Conservation (phyloP, 2,113 vertebrate species). For the Pelobates fuscus region DNA sequence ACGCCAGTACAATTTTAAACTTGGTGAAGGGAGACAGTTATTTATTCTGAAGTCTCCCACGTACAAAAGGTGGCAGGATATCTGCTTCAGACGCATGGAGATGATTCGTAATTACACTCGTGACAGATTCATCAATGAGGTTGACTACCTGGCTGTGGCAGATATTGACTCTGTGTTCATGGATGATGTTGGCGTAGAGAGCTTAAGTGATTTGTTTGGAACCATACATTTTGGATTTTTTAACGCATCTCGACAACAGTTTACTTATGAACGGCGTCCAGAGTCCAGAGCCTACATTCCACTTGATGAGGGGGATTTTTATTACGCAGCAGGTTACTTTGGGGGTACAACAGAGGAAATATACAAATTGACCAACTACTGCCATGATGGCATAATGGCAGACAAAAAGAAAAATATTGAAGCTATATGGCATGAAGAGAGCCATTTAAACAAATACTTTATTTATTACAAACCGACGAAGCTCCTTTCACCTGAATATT, state of each 20-base stretch:
- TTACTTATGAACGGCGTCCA: slow-evolving; percentile 69
- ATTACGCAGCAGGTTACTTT: slow-evolving; percentile 58
- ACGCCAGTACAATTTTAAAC: background rate
- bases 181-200: slow-evolving; percentile 68
- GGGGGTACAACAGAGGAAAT: slow-evolving; percentile 63
- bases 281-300: slow-evolving; percentile 65
- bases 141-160: slow-evolving; percentile 73
- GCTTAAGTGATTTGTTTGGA: slow-evolving; percentile 63
- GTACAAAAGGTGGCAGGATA: slow-evolving; percentile 68
- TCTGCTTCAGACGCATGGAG: slow-evolving; percentile 70
- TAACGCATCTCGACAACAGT: slow-evolving; percentile 13
- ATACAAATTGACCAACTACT: slow-evolving; percentile 59
- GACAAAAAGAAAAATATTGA: slow-evolving; percentile 60
- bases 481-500: slow-evolving; percentile 71
- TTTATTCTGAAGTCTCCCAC: background rate
- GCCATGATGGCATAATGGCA: slow-evolving; percentile 65
- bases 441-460: slow-evolving; percentile 70
- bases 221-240: slow-evolving; percentile 73
- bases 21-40: slow-evolving; percentile 44
- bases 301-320: slow-evolving; percentile 70
- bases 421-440: slow-evolving; percentile 68
- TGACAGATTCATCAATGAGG: background rate
- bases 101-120: slow-evolving; percentile 63
- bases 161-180: slow-evolving; percentile 67
- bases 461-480: too few relatives aligned